Base-by-base conservation (phyloP, 2,797 vertebrate species). In the Nannoperca australis region DNA sequence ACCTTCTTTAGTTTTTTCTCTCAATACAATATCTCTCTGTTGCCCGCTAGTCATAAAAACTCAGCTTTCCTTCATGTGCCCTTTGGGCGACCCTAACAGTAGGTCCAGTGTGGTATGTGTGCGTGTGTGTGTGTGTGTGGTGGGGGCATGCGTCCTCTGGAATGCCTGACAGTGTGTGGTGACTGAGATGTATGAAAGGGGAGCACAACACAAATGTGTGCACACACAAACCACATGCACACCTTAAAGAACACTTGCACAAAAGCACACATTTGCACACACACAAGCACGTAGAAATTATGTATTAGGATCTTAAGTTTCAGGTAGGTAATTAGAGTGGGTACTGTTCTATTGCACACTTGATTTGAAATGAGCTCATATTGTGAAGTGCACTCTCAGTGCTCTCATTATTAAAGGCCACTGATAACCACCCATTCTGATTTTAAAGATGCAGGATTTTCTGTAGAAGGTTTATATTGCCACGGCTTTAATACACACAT, bases 41-140 rank as follows among this genome's bases (percentile, higher is more conserved):
- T 79, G 62, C 67, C 56, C 69, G 72, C 32, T 34, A 14, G 71
- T 85, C 73, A 83, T 89, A 85, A 90, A 90, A 78, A 78, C 78
- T 90, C 71, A 36, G 60, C 51, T 92, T 87, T 82, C 81, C 63
- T 78, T 73, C 22, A 53, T 68, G 81, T 53, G 85, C 68, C 89
- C 87, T 90, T 88, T 88, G 73, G 67, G 67, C 36, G 84, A 89
- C 88, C 85, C 85, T 79, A 65, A 51, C 76, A 69, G 83, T 89
- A 76, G 76, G 85, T 80, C 77, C 54, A 61, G 66, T 87, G 85
- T 87, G 87, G 87, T 89, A 75, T 88, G 85, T 85, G 65, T 79
- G 76, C 82, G 40, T 36, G 34, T 36, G 34, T 36, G 34, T 9
- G 11, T 18, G 17, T 51, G 62, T 27, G 24, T 14, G 22, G 60